A percentile compares a stretch with the other conserved stretches of the same genome.
phyloP scores from a whole-genome alignment of 2,797 vertebrate genomes.

The Podarcis lilfordi region DNA sequence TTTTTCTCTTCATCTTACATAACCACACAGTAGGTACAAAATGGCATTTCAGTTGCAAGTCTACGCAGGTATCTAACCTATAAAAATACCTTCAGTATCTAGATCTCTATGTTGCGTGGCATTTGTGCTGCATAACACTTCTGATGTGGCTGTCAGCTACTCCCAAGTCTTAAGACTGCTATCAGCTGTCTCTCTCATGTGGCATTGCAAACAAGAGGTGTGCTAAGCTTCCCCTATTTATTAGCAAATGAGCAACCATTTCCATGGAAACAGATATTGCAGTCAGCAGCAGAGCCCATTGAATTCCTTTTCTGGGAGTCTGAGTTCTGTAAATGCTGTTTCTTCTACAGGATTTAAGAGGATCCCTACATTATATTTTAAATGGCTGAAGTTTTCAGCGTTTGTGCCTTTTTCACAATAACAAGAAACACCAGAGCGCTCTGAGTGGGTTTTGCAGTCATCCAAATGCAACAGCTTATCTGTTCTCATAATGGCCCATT shows the following conservation, averaged over 20 bases:
- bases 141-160: background rate
- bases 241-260: constrained; percentile 59
- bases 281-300: constrained; percentile 43
- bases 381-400: background rate
- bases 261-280: constrained; percentile 67
- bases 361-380: background rate
- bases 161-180: fast-evolving
- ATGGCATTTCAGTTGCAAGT: background rate
- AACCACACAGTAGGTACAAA: background rate
- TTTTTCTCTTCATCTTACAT: background rate
- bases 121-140: background rate
- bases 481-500: background rate
- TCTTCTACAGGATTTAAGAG: constrained; percentile 22
- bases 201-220: constrained; percentile 21
- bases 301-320: constrained; percentile 46
- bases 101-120: background rate
- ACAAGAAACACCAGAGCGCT: background rate
- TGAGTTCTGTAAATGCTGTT: constrained; percentile 59
- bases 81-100: background rate
- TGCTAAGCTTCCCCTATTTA: constrained; percentile 39
- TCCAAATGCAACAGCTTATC: background rate
- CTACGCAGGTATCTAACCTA: background rate
- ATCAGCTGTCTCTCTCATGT: constrained; percentile 4
- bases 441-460: background rate
- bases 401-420: background rate